Conservation (phyloP, 2,888 invertebrate genomes). For the Ecdyonurus torrentis region DNA sequence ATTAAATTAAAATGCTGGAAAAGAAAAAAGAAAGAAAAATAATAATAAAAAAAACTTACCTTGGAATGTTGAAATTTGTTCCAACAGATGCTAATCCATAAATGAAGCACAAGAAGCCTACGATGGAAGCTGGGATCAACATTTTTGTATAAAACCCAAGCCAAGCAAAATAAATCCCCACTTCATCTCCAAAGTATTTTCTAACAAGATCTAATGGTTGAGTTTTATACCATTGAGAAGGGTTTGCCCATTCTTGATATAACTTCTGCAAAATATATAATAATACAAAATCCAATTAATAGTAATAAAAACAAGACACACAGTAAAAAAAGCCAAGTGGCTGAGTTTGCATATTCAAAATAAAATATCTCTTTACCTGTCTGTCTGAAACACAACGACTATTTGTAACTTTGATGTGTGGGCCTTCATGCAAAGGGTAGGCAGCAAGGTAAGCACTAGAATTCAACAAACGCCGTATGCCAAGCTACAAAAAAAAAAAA, state of each 20-base stretch:
- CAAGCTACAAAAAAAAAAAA: constrained; percentile 40
- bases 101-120: constrained; percentile 28
- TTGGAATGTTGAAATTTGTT: background rate
- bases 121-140: constrained; percentile 29
- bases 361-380: too few species aligned
- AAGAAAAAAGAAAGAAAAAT: too few species aligned
- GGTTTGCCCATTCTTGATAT: constrained; percentile 35
- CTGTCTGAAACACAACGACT: constrained; percentile 57
- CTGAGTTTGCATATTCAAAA: too few species aligned
- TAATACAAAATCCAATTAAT: background rate
- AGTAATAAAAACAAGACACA: background rate
- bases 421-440: constrained; percentile 79
- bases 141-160: constrained; percentile 34
- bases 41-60: background rate
- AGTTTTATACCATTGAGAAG: constrained; percentile 34
- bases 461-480: constrained; percentile 67
- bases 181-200: constrained; percentile 37
- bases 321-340: background rate
- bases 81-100: constrained; percentile 21
- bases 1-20: too few species aligned
- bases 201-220: constrained; percentile 42
- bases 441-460: constrained; percentile 69
- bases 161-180: constrained; percentile 39
- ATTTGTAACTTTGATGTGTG: constrained; percentile 46
- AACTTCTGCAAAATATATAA: background rate